Evolutionary conservation across 23 tunicate genomes (phyloP).

Genomic region (Trididemnum nubilum): DNA sequence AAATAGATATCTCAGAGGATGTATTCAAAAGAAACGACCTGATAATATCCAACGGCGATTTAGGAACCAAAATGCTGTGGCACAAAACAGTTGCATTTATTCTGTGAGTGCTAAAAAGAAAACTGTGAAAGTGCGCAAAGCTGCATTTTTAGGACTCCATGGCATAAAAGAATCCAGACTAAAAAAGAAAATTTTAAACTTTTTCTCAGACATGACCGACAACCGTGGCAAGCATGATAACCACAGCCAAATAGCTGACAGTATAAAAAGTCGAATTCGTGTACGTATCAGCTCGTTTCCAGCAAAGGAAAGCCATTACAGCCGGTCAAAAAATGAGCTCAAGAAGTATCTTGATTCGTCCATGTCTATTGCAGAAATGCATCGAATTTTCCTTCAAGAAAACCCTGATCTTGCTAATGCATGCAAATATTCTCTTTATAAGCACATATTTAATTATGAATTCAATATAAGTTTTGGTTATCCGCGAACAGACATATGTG

Average conservation of each 20-base stretch:
- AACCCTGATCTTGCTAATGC: background rate
- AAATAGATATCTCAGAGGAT: slow-evolving; percentile 7
- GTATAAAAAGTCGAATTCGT: slow-evolving; percentile 13
- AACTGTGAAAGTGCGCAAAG: slow-evolving; percentile 11
- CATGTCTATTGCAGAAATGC: slow-evolving; percentile 15
- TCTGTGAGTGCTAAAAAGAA: background rate
- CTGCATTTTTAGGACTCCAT: slow-evolving; percentile 26
- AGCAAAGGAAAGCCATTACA: slow-evolving; percentile 27
- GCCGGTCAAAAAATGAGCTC: slow-evolving; percentile 19
- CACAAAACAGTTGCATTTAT: slow-evolving; percentile 6
- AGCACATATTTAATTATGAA: slow-evolving; percentile 28
- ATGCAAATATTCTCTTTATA: slow-evolving; percentile 16
- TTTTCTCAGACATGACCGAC: slow-evolving; percentile 10
- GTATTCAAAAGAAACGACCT: background rate
- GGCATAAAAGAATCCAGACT: slow-evolving; percentile 28
- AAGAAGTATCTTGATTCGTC: slow-evolving; percentile 6
- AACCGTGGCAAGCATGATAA: slow-evolving; percentile 29
- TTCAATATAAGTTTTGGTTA: slow-evolving; percentile 35
- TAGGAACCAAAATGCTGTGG: background rate
- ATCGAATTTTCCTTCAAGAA: slow-evolving; percentile 10
- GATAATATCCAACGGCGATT: slow-evolving; percentile 3
- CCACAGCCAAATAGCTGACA: slow-evolving; percentile 10
- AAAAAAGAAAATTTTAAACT: slow-evolving; percentile 15
- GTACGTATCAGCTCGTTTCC: slow-evolving; percentile 13
- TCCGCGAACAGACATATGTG: slow-evolving; percentile 12